Evolutionary conservation across 2,113 vertebrate species (phyloP), one percentile per base, ranked within the genome.

Genomic region (Sciurus niger): DNA sequence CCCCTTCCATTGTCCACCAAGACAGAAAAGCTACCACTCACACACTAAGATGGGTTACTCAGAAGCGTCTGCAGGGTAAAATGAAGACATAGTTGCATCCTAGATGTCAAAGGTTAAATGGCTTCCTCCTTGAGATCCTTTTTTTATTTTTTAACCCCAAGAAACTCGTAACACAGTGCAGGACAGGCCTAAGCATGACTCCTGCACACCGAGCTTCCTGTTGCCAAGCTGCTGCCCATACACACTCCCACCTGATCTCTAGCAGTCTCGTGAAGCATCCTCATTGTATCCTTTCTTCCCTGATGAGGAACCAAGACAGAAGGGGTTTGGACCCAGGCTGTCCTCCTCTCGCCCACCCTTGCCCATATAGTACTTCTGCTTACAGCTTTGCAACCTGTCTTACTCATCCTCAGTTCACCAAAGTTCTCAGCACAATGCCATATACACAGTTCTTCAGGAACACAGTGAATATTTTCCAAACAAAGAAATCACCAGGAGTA

Each of bases 1-100:
- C 55, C 10, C 30, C 14, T 92, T 96, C 84, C 34, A 48, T 20
- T 80, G 46, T 83, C 51, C 14, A 46, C 76, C 70, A 72, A 17
- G 87, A 84, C 60, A 94, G 34, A 78, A 93, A 89, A 92, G 60
- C 18, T 43, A 84, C 20, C 87, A 89, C 40, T 88, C 17, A n/a
- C n/a, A 34, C 24, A 11, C 90, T 65, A 80, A 87, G 95, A 90
- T 28, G 32, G n/a, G 51, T 60, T 40, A 74, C 9, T 88, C 40
- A 51, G 34, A 90, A 65, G 37, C 74, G 6, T 79, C 76, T 67
- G 80, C 51, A 93, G 77, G 34, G 53, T 63, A 43, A n/a, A 14
- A 91, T 17, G 58, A 89, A 86, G 43, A 76, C 12, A 30, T 24
- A 43, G 67, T 78, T 28, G 5, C 0, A 25, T 63, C 55, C 18